Conservation (phyloP, 2,797 vertebrate genomes). For the Pantherophis alleghaniensis region DNA sequence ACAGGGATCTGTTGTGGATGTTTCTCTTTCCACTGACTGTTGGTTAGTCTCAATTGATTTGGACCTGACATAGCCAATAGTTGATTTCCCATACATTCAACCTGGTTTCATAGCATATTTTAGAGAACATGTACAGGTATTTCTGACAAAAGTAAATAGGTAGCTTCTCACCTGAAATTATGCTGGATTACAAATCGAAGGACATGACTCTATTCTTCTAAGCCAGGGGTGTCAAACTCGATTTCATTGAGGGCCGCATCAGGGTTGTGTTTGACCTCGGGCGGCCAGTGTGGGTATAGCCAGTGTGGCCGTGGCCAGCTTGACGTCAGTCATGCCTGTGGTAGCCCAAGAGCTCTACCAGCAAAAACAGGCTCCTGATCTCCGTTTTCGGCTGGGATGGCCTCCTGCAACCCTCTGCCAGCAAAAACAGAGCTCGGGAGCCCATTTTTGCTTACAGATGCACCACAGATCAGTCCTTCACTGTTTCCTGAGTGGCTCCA, state of each 20-base stretch:
- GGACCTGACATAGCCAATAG: neutral
- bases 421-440: too few relatives aligned
- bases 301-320: neutral
- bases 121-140: neutral
- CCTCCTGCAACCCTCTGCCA: too few relatives aligned
- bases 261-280: neutral
- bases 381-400: too few relatives aligned
- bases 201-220: too few relatives aligned
- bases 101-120: neutral
- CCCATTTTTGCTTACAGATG: too few relatives aligned
- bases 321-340: neutral
- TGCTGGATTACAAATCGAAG: neutral
- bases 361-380: too few relatives aligned
- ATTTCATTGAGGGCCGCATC: neutral
- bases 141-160: neutral
- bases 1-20: neutral
- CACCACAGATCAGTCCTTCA: fast-evolving
- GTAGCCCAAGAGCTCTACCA: too few relatives aligned
- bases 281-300: neutral
- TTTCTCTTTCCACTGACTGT: neutral
- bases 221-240: neutral
- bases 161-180: neutral
- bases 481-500: neutral
- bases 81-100: neutral
- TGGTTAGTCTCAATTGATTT: neutral